Evolutionary conservation across 2,113 vertebrate genomes (phyloP), one percentile per base, ranked within the genome.

Genomic region (Sinocyclocheilus anophthalmus): DNA sequence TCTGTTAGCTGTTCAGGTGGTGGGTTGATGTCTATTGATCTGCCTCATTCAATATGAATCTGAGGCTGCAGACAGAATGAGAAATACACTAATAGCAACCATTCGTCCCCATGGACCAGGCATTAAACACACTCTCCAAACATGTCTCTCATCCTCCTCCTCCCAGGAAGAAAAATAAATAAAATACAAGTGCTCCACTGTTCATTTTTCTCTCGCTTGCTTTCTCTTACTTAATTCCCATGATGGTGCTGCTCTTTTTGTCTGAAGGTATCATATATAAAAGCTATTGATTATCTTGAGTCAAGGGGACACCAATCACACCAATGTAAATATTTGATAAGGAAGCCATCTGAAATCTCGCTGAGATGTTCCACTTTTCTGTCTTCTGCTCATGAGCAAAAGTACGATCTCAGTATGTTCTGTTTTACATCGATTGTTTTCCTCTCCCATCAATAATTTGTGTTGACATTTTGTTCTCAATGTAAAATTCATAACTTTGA

Each of bases 281-380:
- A 83, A 85, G 75, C 50, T 88, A 90, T 90, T 81, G 87, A 90
- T 88, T 86, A 85, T 57, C 73, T 67, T 72, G 45, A 72, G 82
- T 75, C 65, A 33, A 85, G 86, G 76, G 79, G 26, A 84, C 78
- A 82, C 77, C 83, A 83, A 77, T 84, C 55, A 69, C 73, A 76
- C 18, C 76, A 75, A 83, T 85, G 67, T 90, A 90, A 90, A 88
- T 90, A 88, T 90, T 90, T 90, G 50, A 88, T 88, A 67, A 82
- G 88, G 78, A 9, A 45, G 82, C 79, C 78, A 39, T 84, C 37
- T 83, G 75, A 73, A 50, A 76, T 65, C 67, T 65, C 53, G 16
- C 84, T 50, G 59, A 73, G 72, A 81, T 76, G 70, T 80, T 48
- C 16, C n/a, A 2, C 50, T 84, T 50, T 87, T 88, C 70, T 89